Conservation (phyloP, 1,140 invertebrate species). For the Tribolium madens region DNA sequence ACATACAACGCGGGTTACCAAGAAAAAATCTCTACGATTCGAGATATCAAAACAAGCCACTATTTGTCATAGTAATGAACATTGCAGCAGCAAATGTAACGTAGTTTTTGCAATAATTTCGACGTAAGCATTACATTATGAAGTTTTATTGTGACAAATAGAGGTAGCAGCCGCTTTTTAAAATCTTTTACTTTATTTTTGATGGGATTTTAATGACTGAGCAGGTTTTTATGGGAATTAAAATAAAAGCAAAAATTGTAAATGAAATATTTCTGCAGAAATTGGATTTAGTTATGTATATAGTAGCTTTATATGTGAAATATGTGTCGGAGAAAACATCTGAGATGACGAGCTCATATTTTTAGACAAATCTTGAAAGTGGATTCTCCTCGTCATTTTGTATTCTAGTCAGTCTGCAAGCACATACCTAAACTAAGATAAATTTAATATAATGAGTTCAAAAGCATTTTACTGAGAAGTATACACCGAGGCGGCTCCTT, state of each 20-base stretch:
- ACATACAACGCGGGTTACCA: constrained; percentile 22
- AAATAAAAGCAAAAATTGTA: constrained; percentile 5
- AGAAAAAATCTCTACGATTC: constrained; percentile 27
- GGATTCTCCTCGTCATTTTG: constrained; percentile 31
- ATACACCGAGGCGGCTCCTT: constrained; percentile 40
- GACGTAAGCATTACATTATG: constrained; percentile 35
- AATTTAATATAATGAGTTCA: constrained; percentile 44
- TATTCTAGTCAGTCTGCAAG: constrained; percentile 37
- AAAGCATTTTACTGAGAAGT: constrained; percentile 34
- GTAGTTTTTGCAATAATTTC: constrained; percentile 34
- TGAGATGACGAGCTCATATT: constrained; percentile 29
- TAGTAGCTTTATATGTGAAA: constrained; percentile 4
- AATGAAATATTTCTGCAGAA: constrained; percentile 1
- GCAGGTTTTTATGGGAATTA: not conserved
- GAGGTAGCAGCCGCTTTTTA: constrained; percentile 19
- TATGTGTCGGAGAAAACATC: constrained; percentile 21
- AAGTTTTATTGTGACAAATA: constrained; percentile 38
- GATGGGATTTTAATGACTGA: constrained; percentile 37
- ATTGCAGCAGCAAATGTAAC: constrained; percentile 28
- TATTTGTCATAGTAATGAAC: constrained; percentile 38
- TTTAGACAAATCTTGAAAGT: constrained; percentile 27
- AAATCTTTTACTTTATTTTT: constrained; percentile 20
- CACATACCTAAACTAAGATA: constrained; percentile 38
- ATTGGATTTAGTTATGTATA: constrained; percentile 3
- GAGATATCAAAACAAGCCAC: constrained; percentile 37